Evolutionary conservation across 92 coral and sea anemone species (phyloP).

Genomic region (Zoanthus gigantus): DNA sequence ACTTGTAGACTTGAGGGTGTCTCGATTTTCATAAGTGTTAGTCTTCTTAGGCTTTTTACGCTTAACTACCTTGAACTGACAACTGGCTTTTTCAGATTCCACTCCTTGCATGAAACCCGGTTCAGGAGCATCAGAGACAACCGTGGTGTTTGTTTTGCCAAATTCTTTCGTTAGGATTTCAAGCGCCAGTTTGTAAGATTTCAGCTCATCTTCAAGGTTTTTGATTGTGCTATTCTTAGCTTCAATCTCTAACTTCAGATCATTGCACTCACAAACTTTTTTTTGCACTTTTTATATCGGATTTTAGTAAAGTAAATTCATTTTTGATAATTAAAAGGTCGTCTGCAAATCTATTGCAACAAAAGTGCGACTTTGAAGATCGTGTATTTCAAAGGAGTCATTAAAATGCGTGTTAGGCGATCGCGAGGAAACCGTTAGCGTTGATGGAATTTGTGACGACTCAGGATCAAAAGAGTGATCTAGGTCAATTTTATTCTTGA

Average conservation of each 20-base stretch:
- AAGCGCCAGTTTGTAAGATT: slow-evolving; percentile 13
- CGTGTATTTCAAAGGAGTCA: slow-evolving; percentile 14
- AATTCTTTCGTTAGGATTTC: background rate
- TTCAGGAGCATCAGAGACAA: slow-evolving; percentile 1
- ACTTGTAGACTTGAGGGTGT: background rate
- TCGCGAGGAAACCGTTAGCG: slow-evolving; percentile 10
- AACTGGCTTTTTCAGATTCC: slow-evolving; percentile 7
- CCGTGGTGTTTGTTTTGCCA: slow-evolving; percentile 7
- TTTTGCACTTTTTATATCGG: background rate
- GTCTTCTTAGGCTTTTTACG: background rate
- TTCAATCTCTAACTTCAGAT: slow-evolving; percentile 3
- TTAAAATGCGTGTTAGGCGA: slow-evolving; percentile 14
- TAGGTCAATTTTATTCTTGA: background rate
- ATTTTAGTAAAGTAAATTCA: slow-evolving; percentile 7
- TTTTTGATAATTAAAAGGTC: background rate
- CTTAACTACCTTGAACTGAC: slow-evolving; percentile 10
- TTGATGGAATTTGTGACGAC: background rate
- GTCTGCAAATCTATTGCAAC: background rate
- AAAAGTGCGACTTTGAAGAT: slow-evolving; percentile 3
- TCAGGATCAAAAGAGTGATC: background rate
- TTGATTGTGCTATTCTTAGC: background rate
- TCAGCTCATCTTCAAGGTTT: background rate
- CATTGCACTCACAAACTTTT: background rate
- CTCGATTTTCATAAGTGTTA: background rate
- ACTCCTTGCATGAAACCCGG: background rate